Percentiles rank a stretch among this genome's conserved stretches.
phyloP scores from a whole-genome alignment of 1,140 invertebrate genomes.

The Aporrectodea caliginosa region DNA sequence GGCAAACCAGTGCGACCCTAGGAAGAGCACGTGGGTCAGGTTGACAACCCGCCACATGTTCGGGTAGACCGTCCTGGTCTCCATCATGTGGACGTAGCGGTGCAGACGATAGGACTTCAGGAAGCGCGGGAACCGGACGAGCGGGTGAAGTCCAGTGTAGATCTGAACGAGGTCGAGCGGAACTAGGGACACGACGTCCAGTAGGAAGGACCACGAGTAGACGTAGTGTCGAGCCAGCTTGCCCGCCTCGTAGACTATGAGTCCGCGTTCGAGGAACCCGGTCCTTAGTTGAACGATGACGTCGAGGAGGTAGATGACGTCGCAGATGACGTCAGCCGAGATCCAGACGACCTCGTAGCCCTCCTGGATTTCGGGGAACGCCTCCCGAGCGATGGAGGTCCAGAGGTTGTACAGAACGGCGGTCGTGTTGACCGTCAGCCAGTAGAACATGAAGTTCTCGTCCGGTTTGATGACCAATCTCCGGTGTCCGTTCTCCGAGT shows the following conservation, averaged over 20 bases:
- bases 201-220: constrained; percentile 75
- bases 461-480: constrained; percentile 82
- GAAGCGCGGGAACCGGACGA: constrained; percentile 57
- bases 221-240: constrained; percentile 86
- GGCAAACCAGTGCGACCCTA: constrained; percentile 94
- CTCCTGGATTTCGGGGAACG: constrained; percentile 71
- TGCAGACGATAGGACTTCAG: constrained; percentile 81
- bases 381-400: constrained; percentile 90
- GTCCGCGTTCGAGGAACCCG: constrained; percentile 89
- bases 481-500: constrained; percentile 53
- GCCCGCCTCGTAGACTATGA: constrained; percentile 86
- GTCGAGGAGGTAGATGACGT: constrained; percentile 80
- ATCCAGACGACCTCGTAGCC: constrained; percentile 68
- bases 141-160: constrained; percentile 44
- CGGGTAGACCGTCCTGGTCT: constrained; percentile 88
- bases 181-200: constrained; percentile 76
- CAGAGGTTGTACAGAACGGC: constrained; percentile 92
- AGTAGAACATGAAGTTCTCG: constrained; percentile 91
- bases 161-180: constrained; percentile 80
- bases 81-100: constrained; percentile 91
- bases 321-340: constrained; percentile 74
- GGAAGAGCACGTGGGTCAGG: constrained; percentile 87
- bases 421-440: constrained; percentile 80
- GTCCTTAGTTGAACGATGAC: constrained; percentile 86
- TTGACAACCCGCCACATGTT: constrained; percentile 95